Base-by-base conservation (phyloP, 2,888 invertebrate species). In the Prostheceraeus crozeri region DNA sequence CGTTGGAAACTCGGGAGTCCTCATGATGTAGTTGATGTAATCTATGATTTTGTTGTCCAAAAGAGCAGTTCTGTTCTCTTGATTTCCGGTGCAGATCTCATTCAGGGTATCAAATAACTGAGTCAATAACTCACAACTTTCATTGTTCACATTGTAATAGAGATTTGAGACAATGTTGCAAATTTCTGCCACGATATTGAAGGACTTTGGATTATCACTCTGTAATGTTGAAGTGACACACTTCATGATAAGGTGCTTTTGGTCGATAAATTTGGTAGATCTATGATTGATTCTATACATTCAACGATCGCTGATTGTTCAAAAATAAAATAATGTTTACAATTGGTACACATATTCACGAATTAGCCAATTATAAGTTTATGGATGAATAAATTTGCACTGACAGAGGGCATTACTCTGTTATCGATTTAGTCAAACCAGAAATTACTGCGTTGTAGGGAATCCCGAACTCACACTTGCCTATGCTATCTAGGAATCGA, bases 31-130 rank as follows among this genome's bases (percentile, higher is more conserved):
- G 36, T 64, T 64, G n/a, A 64, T 28, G 31, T 35, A 64, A 33
- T 64, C 64, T 23, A 65, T 28, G 8, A 62, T 57, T 51, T 63
- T 63, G n/a, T 60, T 59, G 35, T 63, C 56, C 27, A 63, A 52
- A 8, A 64, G 30, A 16, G 33, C 30, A 3, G 64, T 27, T 55
- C 64, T 48, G 30, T 63, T 64, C 23, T 55, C 57, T 19, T 53
- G 46, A 30, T 65, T 64, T 4, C 61, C 64, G 6, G 27, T 23
- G 53, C 40, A 36, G 40, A 60, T 36, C 25, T 64, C 60, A n/a
- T 60, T 35, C 3, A 64, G 27, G 1, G 64, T 65, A 4, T 65
- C 64, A 30, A 64, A 54, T 21, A 64, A 19, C 25, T 64, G 65
- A 2, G 57, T 61, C 3, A 65, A 14, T 23, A 65, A 30, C 10